Evolutionary conservation across 2,888 invertebrate species (phyloP), one percentile per base, ranked within the genome.

Genomic region (Ochlodes sylvanus): DNA sequence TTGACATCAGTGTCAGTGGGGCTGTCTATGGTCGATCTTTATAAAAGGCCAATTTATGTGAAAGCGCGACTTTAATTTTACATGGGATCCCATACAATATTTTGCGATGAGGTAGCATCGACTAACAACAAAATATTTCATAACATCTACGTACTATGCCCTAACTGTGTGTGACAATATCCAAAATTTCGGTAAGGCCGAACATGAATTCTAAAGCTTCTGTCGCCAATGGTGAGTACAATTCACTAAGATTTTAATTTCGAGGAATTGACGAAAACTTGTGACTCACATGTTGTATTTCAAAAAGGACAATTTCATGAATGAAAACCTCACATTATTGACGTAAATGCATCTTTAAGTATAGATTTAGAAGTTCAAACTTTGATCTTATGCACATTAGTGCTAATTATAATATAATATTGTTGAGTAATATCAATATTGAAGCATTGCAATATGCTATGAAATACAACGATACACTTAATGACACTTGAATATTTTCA

Each of bases 81-180:
- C 19, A 73, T 72, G 72, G 73, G 79, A 83, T 80, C 80, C 73
- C 76, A 76, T 77, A 76, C 70, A 77, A 75, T 77, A 75, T 71
- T 70, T 81, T 89, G 88, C 87, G 79, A 92, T 93, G 92, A 86
- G 91, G 87, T 92, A 93, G 91, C 92, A 87, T 75, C 80, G 79
- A 78, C 78, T 76, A 79, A 77, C 71, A 72, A 75, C 73, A 77
- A 66, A 76, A 77, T 74, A 79, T 71, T 73, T 76, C 80, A 76
- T 76, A 87, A 82, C 83, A 87, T 79, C 84, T 79, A 77, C 82
- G 73, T 92, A 92, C 85, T 92, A 92, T 93, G 92, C 87, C 91
- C 87, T 93, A 89, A 89, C 75, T 82, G 79, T 85, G 80, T 87
- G 81, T 81, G 80, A 81, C 73, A 81, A 83, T 80, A 81, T 76